Evolutionary conservation across 2,113 vertebrate species (phyloP), one percentile per base, ranked within the genome.

Genomic region (Plecturocebus donacophilus): DNA sequence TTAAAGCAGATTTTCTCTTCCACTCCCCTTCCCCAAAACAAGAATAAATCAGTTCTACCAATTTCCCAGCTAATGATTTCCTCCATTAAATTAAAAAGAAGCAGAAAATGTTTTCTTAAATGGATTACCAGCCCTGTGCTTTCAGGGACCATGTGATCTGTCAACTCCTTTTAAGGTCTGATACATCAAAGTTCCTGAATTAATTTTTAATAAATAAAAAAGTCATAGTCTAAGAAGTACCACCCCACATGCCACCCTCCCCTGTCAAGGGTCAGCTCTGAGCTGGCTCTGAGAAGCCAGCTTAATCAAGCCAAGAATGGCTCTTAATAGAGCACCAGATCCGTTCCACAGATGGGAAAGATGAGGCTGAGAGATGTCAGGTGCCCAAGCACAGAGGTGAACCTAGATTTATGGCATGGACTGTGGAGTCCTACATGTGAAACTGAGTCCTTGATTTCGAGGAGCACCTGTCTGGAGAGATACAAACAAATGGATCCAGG

Each of bases 21-120:
- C 45, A 73, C 35, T 75, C 96, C 90, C 95, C 91, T 87, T 95
- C 93, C 97, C 93, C 96, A 87, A 96, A 98, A 97, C 97, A 93
- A 91, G 96, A 97, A 97, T 96, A 97, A 97, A 98, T 97, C 96
- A 96, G 95, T 52, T 20, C 84, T 40, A 92, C 97, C 97, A 96
- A 97, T 97, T 98, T 98, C 97, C 98, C 93, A 82, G 97, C 97
- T 98, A 98, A 98, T 98, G 97, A 98, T 98, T 98, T 98, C 98
- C 98, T 98, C 97, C 97, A 98, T 98, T 98, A 98, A 97, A 97
- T 98, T 98, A 97, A 98, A 97, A 97, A 96, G 96, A 95, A 96
- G 91, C 80, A 91, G 96, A 97, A 97, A 98, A 98, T 97, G 96
- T 91, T 96, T 97, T 97, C 93, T 96, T 90, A 97, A 98, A 97